Evolutionary conservation across 2,113 vertebrate species (phyloP).

Genomic region (Sander lucioperca): DNA sequence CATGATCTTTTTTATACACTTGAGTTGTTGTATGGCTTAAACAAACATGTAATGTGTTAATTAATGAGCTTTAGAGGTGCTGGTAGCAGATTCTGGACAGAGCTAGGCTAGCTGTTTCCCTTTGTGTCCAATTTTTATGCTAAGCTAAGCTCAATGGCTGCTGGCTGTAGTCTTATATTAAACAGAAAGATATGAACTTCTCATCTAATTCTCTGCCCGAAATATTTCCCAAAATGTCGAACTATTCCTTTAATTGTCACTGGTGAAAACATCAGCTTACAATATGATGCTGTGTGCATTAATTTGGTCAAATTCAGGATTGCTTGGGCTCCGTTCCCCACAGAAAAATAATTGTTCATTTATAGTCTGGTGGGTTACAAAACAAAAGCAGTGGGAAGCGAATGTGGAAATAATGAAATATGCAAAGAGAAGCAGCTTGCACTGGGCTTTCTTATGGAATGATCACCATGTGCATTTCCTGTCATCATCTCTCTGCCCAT

Average conservation of each 20-base stretch:
- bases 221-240: conserved; percentile 15
- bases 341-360: conserved; percentile 52
- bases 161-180: conserved; percentile 6
- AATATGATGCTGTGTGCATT: conserved; percentile 9
- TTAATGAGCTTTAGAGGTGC: not conserved
- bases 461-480: conserved; percentile 33
- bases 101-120: not conserved
- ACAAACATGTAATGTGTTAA: not conserved
- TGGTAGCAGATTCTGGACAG: too few species aligned
- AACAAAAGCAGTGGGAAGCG: conserved; percentile 33
- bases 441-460: conserved; percentile 41
- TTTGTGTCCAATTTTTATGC: not conserved
- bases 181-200: conserved; percentile 11
- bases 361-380: conserved; percentile 38
- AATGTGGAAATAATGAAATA: conserved; percentile 62
- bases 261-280: conserved; percentile 7
- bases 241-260: conserved; percentile 8
- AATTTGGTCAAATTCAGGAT: conserved; percentile 37
- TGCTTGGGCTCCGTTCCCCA: conserved; percentile 26
- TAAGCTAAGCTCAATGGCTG: conserved; percentile 9
- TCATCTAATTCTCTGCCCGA: conserved; percentile 10
- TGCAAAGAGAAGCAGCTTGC: conserved; percentile 34
- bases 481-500: conserved; percentile 29
- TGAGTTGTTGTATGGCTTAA: conserved; percentile 7
- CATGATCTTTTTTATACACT: not conserved